Base-by-base conservation (phyloP, 2,888 invertebrate species). In the Eurois occulta region DNA sequence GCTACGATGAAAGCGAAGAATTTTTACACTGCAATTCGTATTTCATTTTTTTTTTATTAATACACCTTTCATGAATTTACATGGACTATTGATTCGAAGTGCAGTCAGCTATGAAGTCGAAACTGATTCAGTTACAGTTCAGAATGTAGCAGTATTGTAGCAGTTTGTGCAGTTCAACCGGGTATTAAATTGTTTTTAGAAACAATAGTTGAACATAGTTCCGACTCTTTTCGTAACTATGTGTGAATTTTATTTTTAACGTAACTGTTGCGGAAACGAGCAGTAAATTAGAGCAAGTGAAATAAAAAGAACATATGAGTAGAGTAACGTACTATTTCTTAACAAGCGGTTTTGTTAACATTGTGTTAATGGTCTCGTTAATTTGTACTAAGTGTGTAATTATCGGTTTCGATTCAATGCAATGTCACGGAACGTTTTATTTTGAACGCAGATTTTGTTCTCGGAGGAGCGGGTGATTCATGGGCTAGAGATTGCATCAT, bases 181-280 rank as follows among this genome's bases (percentile, higher is more conserved):
- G 89, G 88, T 93, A 92, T 91, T 91, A 92, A 93, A 94, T 95
- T 94, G 94, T 95, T 95, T 94, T 93, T 92, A 91, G 91, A 90
- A 94, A 93, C 92, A 93, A 93, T 93, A 91, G 90, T 81, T 82
- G 89, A 88, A 90, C 90, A 91, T 89, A 89, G 90, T 91, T 92
- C 89, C 83, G 86, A 91, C 89, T 90, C 88, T 89, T 89, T 90
- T 91, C 85, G 86, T 90, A 91, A 92, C 90, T 90, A 90, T 91
- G 91, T 90, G 88, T 89, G 89, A 90, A 88, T 92, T 91, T 90
- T 88, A 87, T 90, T 90, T 88, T 88, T 62, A 87, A 81, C 72
- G 78, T 80, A 84, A 84, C 84, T 80, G 71, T 75, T 86, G 79
- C 76, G 67, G 70, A 84, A 88, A 72, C 86, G 68, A 41, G 71